Percentiles rank a stretch among this genome's conserved stretches.
These are phyloP conservation scores for Tenualosa ilisha DNA, from an alignment of 2,797 vertebrate species.

Conservation along the genomic window DNA sequence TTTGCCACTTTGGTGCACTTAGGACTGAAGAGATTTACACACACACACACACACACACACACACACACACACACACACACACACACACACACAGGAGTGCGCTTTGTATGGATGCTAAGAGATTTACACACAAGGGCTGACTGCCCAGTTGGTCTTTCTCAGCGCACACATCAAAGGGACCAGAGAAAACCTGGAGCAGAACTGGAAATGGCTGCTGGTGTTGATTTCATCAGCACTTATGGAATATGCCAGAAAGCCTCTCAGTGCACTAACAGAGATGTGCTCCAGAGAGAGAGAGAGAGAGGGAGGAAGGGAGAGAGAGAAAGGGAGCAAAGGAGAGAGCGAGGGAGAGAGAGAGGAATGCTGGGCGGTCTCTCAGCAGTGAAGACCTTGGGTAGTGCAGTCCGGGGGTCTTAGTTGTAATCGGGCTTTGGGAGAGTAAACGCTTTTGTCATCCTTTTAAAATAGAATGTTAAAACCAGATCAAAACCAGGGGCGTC, in stretches of 20 bases:
- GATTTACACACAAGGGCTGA: background rate
- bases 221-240: conserved; percentile 20
- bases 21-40: too few species aligned
- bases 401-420: conserved; percentile 46
- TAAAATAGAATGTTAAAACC: conserved; percentile 68
- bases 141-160: background rate
- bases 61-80: background rate
- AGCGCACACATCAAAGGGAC: background rate
- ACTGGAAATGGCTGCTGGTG: background rate
- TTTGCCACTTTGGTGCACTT: too few species aligned
- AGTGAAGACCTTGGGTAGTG: conserved; percentile 26
- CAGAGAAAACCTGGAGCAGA: background rate
- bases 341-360: background rate
- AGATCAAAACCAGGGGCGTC: conserved; percentile 60
- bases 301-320: background rate
- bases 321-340: conserved; percentile 5
- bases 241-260: conserved; percentile 24
- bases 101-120: too few species aligned
- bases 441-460: conserved; percentile 63
- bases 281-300: background rate
- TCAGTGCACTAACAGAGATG: conserved; percentile 22
- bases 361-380: conserved; percentile 1
- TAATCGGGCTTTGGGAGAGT: conserved; percentile 57
- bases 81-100: too few species aligned
- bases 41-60: background rate